Evolutionary conservation across 2,888 invertebrate species (phyloP), one percentile per base, ranked within the genome.

Genomic region (Standfussiana lucernea): DNA sequence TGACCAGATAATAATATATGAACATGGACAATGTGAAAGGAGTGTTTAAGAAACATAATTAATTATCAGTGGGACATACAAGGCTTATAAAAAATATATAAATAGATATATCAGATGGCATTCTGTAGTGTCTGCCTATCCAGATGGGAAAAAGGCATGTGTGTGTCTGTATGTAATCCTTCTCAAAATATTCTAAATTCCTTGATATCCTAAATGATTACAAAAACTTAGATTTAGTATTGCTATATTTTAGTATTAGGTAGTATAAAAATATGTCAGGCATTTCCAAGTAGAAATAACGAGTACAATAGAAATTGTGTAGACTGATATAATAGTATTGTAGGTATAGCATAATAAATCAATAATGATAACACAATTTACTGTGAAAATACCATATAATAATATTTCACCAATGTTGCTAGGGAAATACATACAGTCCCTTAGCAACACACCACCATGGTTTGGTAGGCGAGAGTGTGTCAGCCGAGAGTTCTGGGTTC

Each of bases 291-390:
- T 45, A 76, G 32, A 28, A 45, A 40, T 35, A 67, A n/a, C 10
- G 32, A 56, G 37, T 65, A 74, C 64, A 75, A 75, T 79, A 72
- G 71, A 40, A 69, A 79, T 62, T 56, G 32, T 42, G 11, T 21
- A 72, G 21, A 42, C 59, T 79, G 71, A 83, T 72, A 68, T 71
- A 74, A 82, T 77, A 40, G 13, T 56, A 53, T 37, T 64, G 32
- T 65, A 10, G 32, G 24, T 47, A 79, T 80, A 68, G 40, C 68
- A 56, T 61, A 45, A 37, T 65, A 73, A 78, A 59, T 59, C 71
- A 35, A 42, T 56, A 28, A 35, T 18, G 24, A 21, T 32, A 50
- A 45, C 21, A 64, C 0, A 64, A 40, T 21, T 37, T 59, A 61
- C 66, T 66, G 37, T n/a, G n/a, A n/a, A n/a, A n/a, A n/a, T n/a